A percentile compares a stretch with the other conserved stretches of the same genome.
Conservation (phyloP, 1,140 invertebrate species). For the Rhagoletis pomonella region DNA sequence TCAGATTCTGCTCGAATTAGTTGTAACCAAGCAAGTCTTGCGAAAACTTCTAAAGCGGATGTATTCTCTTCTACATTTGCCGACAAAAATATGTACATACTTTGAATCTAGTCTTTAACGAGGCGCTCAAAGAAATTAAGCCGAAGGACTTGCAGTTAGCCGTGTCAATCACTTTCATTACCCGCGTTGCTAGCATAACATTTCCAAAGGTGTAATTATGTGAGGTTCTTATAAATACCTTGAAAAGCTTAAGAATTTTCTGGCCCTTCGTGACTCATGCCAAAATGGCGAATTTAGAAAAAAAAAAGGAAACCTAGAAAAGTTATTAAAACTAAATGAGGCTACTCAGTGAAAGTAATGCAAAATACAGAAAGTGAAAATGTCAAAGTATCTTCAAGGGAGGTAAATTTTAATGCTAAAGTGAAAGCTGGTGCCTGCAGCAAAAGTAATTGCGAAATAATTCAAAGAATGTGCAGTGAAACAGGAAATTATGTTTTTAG, state of each 20-base stretch:
- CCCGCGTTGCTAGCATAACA: too few relatives aligned
- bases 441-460: slow-evolving; percentile 8
- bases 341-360: background rate
- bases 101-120: too few relatives aligned
- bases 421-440: background rate
- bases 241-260: background rate
- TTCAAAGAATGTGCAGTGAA: slow-evolving; percentile 40
- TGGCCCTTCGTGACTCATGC: background rate
- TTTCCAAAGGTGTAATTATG: too few relatives aligned
- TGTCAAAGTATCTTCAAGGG: background rate
- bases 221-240: background rate
- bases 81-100: too few relatives aligned
- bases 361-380: slow-evolving; percentile 27
- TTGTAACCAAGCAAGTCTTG: too few relatives aligned
- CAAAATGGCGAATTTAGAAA: background rate
- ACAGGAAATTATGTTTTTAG: slow-evolving; percentile 53
- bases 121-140: too few relatives aligned
- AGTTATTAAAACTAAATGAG: background rate
- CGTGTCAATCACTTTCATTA: too few relatives aligned
- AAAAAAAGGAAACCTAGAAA: background rate
- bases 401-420: background rate
- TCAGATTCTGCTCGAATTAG: too few relatives aligned
- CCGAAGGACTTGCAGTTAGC: too few relatives aligned
- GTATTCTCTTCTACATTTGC: too few relatives aligned
- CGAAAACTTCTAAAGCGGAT: too few relatives aligned